Evolutionary conservation across 2,113 vertebrate genomes (phyloP).

Genomic region (Pseudois nayaur): DNA sequence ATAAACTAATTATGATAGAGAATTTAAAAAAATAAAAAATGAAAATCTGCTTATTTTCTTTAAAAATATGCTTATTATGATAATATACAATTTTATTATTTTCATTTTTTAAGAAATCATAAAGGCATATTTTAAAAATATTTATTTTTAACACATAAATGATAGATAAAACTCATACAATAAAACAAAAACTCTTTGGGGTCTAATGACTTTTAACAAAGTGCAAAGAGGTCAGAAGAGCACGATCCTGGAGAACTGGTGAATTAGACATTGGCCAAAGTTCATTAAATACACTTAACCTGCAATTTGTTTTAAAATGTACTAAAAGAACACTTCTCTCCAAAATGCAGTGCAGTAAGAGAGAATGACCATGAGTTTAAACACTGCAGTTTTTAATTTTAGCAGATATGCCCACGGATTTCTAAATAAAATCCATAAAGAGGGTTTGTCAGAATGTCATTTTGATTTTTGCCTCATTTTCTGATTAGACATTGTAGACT

Average conservation of each 20-base stretch:
- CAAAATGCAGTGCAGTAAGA: not conserved
- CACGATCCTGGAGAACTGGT: not conserved
- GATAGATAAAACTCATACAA: not conserved
- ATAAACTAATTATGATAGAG: too few relatives aligned
- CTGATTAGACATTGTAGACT: constrained; percentile 65
- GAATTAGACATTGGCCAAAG: not conserved
- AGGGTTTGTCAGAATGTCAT: not conserved
- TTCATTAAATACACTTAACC: not conserved
- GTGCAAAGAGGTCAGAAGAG: not conserved
- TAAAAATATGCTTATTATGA: not conserved
- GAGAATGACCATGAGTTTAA: not conserved
- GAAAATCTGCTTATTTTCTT: not conserved
- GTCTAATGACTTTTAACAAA: not conserved
- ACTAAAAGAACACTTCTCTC: not conserved
- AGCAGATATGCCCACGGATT: not conserved
- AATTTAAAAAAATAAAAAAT: too few relatives aligned
- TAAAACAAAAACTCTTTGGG: not conserved
- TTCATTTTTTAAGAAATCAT: not conserved
- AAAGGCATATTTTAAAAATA: not conserved
- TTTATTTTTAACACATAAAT: not conserved
- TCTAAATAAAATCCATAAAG: not conserved
- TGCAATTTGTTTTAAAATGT: not conserved
- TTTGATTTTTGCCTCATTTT: constrained; percentile 66
- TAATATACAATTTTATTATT: not conserved
- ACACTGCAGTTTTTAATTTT: not conserved